Percentiles rank a stretch among this genome's conserved stretches.
Conservation (phyloP, 2,113 vertebrate genomes). For the Dermatemys mawii region DNA sequence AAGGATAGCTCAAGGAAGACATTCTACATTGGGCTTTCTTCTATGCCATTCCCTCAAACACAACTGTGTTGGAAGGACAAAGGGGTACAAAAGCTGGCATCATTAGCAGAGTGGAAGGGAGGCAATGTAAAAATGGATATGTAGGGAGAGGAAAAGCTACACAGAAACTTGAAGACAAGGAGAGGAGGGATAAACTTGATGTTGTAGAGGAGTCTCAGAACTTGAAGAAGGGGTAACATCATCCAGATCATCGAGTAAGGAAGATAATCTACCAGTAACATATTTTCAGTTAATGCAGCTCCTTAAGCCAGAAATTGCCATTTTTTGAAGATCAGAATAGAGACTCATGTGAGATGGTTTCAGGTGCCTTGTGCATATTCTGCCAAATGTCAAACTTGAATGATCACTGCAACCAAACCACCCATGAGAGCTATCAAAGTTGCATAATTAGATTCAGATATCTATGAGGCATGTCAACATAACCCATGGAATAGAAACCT, state of each 20-base stretch:
- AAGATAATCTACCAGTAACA: not conserved
- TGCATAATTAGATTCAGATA: too few species aligned
- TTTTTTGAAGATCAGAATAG: not conserved
- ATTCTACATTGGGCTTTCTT: too few species aligned
- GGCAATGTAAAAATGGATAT: not conserved
- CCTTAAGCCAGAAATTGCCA: fast-evolving
- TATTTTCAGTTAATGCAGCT: not conserved
- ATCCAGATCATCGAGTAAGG: not conserved
- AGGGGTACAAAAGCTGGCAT: not conserved
- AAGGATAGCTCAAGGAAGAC: not conserved
- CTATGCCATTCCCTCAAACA: too few species aligned
- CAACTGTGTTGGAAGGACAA: not conserved
- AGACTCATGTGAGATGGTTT: not conserved
- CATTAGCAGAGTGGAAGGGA: not conserved
- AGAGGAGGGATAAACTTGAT: not conserved
- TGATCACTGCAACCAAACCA: not conserved
- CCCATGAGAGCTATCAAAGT: not conserved
- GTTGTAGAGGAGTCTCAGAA: not conserved
- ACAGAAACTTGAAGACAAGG: not conserved
- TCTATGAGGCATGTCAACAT: not conserved
- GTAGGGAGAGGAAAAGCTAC: not conserved
- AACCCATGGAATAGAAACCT: not conserved
- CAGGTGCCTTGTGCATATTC: not conserved
- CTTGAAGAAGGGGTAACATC: not conserved
- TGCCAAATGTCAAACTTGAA: not conserved